Conservation (phyloP, 2,888 invertebrate species). For the Stramonita haemastoma region DNA sequence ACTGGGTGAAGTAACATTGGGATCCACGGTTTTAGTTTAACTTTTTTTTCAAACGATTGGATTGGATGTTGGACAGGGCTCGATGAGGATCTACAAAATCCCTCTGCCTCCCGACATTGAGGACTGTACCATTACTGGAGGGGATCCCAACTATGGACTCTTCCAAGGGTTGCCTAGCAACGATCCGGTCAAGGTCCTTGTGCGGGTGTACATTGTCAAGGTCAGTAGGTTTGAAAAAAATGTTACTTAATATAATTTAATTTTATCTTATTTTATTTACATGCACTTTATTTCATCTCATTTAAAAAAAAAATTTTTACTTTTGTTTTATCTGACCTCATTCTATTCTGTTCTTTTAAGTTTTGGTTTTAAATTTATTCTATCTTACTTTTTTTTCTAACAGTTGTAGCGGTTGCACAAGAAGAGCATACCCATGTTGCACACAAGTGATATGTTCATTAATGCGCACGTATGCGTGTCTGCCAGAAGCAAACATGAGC, state of each 20-base stretch:
- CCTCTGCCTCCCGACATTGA: slow-evolving; percentile 88
- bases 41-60: too few relatives aligned
- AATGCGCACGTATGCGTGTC: not conserved
- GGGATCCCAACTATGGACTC: slow-evolving; percentile 87
- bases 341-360: too few relatives aligned
- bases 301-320: not conserved
- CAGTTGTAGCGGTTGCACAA: not conserved
- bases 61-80: slow-evolving; percentile 81
- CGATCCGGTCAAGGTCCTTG: slow-evolving; percentile 77
- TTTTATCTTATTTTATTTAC: too few relatives aligned
- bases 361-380: not conserved
- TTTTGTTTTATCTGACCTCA: too few relatives aligned
- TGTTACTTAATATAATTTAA: not conserved
- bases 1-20: too few relatives aligned
- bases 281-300: too few relatives aligned
- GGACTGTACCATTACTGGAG: slow-evolving; percentile 86
- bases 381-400: too few relatives aligned
- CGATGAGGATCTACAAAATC: slow-evolving; percentile 91
- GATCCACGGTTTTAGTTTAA: too few relatives aligned
- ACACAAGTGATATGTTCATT: not conserved
- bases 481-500: not conserved
- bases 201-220: slow-evolving; percentile 77
- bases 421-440: too few relatives aligned
- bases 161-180: slow-evolving; percentile 80
- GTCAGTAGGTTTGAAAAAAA: slow-evolving; percentile 56